These are phyloP conservation scores for Tipula helvola DNA, from an alignment of 2,888 invertebrate species.

Conservation along the genomic window DNA sequence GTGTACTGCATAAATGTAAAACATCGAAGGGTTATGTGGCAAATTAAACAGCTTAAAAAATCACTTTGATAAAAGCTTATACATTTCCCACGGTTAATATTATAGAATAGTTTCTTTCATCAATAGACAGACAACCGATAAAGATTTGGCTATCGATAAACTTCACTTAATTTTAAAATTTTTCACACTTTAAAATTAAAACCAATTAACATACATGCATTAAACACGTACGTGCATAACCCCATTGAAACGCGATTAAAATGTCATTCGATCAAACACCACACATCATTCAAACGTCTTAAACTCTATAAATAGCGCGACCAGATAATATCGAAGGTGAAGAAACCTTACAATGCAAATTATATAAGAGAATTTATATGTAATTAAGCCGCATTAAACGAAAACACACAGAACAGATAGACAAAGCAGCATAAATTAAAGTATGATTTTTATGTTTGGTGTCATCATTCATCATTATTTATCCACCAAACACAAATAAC, in stretches of 20 bases:
- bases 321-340: neutral
- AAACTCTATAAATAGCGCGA: neutral
- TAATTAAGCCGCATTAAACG: neutral
- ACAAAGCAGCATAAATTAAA: neutral
- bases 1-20: too few species aligned
- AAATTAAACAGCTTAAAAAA: too few species aligned
- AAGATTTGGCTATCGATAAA: too few species aligned
- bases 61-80: too few species aligned
- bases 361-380: neutral
- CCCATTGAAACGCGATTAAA: neutral
- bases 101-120: too few species aligned
- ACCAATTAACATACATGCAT: neutral
- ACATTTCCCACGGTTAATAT: too few species aligned
- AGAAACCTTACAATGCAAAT: neutral
- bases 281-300: neutral
- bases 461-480: neutral
- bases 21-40: too few species aligned
- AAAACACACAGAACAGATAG: neutral
- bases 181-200: too few species aligned
- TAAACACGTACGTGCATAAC: neutral
- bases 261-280: neutral
- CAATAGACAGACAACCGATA: too few species aligned
- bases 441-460: neutral
- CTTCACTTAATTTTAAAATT: too few species aligned
- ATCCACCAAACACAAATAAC: neutral